Percentiles rank a stretch among this genome's conserved stretches.
Conservation (phyloP, 2,888 invertebrate species). For the Diarsia dahlii region DNA sequence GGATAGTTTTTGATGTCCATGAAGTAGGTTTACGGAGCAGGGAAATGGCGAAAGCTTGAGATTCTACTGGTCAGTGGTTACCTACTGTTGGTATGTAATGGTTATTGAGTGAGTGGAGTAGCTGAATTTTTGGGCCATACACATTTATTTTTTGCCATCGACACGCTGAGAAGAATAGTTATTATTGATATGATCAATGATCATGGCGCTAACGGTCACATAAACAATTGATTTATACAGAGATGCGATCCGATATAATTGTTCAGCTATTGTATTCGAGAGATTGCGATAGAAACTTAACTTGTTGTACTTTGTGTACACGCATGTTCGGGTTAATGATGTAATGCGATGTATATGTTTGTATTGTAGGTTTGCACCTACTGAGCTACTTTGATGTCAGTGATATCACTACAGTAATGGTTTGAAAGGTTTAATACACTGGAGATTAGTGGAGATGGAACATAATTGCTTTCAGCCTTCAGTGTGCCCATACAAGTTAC, state of each 20-base stretch:
- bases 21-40: conserved; percentile 59
- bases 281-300: conserved; percentile 67
- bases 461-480: neutral
- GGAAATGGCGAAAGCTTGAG: conserved; percentile 64
- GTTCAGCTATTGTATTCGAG: conserved; percentile 62
- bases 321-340: conserved; percentile 48
- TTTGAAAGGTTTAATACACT: neutral
- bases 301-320: conserved; percentile 35
- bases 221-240: conserved; percentile 50
- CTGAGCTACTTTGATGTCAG: neutral
- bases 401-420: neutral
- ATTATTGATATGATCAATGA: conserved; percentile 41
- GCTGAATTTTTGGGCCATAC: neutral
- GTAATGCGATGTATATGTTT: conserved; percentile 37
- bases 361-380: neutral
- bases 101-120: conserved; percentile 28
- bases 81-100: conserved; percentile 38
- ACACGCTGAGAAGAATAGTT: neutral
- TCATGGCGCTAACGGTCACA: conserved; percentile 50
- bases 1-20: conserved; percentile 53
- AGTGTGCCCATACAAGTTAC: neutral
- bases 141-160: neutral
- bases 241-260: conserved; percentile 58
- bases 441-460: neutral
- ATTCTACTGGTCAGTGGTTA: conserved; percentile 38